These are phyloP conservation scores for Upupa epops DNA, from an alignment of 2,113 vertebrate species.

Conservation along the genomic window DNA sequence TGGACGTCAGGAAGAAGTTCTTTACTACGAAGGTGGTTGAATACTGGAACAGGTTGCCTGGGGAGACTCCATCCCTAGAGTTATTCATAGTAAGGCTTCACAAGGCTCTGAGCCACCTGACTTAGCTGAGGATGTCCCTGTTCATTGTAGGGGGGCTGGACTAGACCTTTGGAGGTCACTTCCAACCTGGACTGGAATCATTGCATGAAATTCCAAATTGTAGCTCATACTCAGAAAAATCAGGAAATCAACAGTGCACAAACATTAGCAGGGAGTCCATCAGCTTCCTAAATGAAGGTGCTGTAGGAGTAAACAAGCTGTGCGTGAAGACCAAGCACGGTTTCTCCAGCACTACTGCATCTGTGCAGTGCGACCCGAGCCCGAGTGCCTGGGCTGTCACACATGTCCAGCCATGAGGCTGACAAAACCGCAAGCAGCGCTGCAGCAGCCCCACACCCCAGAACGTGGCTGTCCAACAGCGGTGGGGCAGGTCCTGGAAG, in stretches of 20 bases:
- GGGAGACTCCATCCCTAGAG: no score
- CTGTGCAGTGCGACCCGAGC: not conserved
- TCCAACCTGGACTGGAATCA: no score
- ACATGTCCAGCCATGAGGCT: accelerated
- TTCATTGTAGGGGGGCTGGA: no score
- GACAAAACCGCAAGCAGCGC: accelerated
- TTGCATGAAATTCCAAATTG: not conserved
- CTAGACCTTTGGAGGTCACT: no score
- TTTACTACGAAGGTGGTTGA: no score
- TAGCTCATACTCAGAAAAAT: not conserved
- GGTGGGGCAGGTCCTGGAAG: accelerated
- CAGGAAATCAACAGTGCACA: not conserved
- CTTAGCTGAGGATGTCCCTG: no score
- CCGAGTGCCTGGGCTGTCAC: accelerated
- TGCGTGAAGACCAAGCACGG: accelerated
- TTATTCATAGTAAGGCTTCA: no score
- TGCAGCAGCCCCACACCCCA: not conserved
- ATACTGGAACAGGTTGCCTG: no score
- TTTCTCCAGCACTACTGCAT: accelerated
- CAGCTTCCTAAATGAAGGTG: accelerated
- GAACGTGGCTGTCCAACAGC: accelerated
- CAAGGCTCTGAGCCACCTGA: no score
- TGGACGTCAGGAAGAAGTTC: no score
- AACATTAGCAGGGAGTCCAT: not conserved
- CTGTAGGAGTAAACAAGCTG: no score